Base-by-base conservation (phyloP, 1,140 invertebrate species). In the Meloidogyne floridensis region DNA sequence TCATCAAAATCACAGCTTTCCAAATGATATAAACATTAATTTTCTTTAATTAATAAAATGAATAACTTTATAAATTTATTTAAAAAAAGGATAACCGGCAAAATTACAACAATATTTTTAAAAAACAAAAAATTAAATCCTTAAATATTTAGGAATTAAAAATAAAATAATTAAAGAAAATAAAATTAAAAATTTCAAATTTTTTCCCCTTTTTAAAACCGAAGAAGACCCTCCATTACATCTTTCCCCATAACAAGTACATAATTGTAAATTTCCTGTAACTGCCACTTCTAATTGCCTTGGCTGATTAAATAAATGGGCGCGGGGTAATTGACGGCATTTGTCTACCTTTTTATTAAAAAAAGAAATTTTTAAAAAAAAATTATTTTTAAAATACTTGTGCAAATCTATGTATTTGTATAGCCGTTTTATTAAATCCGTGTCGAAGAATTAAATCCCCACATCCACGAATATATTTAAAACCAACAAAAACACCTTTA, bases 401-500 rank as follows among this genome's bases (percentile, higher is more conserved):
- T 65, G 82, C 89, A 77, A 89, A 86, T 18, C 87, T 80, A 80
- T 89, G 88, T 9, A 88, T 90, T 77, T 88, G 73, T 3, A 89
- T 72, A 6, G 87, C 88, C 8, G 81, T 83, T 72, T 86, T 79
- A 79, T 89, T 89, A 81, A 89, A 89, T 8, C 85, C 88, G 65
- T 90, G 83, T 59, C 82, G 74, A 43, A 89, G 77, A 11, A 89
- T 83, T 69, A 85, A 69, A 70, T 89, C 84, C 11, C 86, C 73
- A 80, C 87, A 89, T 13, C 87, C 87, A 13, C 87, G 80, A 72
- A 89, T 89, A 72, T 90, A 89, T 80, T 89, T 89, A 74, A 86
- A 90, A 18, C 87, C 88, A 15, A 90, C 79, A 80, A 89, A 89
- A 9, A 89, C 85, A 20, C 87, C 87, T 88, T 42, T 59, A 86